Base-by-base conservation (phyloP, 2,113 vertebrate genomes). In the Elanus axillaris region DNA sequence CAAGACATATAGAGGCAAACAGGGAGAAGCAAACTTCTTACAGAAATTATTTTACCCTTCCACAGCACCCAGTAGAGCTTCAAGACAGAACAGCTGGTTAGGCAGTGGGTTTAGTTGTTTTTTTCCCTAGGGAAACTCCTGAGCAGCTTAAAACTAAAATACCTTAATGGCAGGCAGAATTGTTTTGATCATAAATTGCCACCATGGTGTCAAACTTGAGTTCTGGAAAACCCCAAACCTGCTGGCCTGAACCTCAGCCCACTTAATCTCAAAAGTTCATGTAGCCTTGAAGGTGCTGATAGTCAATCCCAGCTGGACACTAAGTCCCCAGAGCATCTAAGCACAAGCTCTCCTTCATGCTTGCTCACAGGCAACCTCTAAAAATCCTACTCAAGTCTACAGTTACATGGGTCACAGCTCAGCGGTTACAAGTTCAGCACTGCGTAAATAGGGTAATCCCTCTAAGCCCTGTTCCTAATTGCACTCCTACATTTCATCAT, bases 361-460 rank as follows among this genome's bases (percentile, higher is more conserved):
- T 23, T 47, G 13, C 48, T 62, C 52, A 36, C 21, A 55, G 23
- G 29, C 23, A 83, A 16, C 63, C 78, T 21, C 73, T 31, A 7
- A 62, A 71, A 27, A 1, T 50, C n/a, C 19, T 18, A 0, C 34
- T 43, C 19, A n/a, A 4, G 47, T 1, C 27, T 31, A 12, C 2
- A 2, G 56, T 15, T 59, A 31, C 48, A 11, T 6, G 27, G 34
- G 60, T 27, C 36, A 72, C 26, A 77, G 48, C n/a, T 26, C 73
- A 27, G 48, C 6, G 38, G 5, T 23, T 5, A 34, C 48, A 59
- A 13, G 40, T n/a, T 6, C n/a, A 69, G 60, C 12, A 5, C 19
- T 68, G 38, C 27, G 9, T 8, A 8, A 42, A 11, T 34, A 52
- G 53, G 38, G 27, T 1, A 5, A 27, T 17, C 34, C 17, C 34